Percentiles rank a stretch among this genome's conserved stretches.
phyloP scores from a whole-genome alignment of 1,140 invertebrate genomes.

The Uloborus diversus region DNA sequence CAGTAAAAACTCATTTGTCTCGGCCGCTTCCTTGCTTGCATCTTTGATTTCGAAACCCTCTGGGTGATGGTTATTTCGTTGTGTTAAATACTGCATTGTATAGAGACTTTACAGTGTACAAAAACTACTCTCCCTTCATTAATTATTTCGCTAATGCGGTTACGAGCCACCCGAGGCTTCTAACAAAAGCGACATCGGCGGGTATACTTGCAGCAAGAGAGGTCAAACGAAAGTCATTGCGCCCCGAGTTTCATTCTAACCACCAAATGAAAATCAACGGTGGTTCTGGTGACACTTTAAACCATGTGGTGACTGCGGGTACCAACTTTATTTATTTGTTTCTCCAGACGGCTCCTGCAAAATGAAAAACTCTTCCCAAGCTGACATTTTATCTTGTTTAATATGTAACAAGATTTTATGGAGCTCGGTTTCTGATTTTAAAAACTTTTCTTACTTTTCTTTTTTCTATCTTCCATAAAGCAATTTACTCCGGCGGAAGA shows the following conservation, averaged over 20 bases:
- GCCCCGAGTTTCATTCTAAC: too few species aligned
- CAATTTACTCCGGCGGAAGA: conserved; percentile 15
- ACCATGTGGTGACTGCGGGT: conserved; percentile 5
- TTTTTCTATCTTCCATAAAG: neutral
- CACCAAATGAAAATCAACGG: conserved; percentile 48
- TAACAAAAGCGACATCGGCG: conserved; percentile 26
- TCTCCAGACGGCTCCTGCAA: conserved; percentile 12
- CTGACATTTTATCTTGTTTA: conserved; percentile 52
- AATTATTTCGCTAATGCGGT: conserved; percentile 50
- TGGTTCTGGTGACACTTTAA: conserved; percentile 47
- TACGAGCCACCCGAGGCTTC: conserved; percentile 31
- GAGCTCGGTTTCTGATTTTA: conserved; percentile 23
- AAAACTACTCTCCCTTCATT: conserved; percentile 30
- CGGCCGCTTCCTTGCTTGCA: too few species aligned
- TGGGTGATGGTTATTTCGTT: too few species aligned
- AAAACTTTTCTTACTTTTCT: too few species aligned
- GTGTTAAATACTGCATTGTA: too few species aligned
- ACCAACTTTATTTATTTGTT: conserved; percentile 44
- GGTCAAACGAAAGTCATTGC: conserved; percentile 35
- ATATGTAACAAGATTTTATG: conserved; percentile 51
- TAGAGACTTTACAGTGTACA: too few species aligned
- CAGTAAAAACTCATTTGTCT: too few species aligned
- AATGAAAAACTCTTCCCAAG: conserved; percentile 45
- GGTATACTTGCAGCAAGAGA: neutral
- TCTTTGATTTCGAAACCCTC: too few species aligned